A percentile compares a stretch with the other conserved stretches of the same genome.
phyloP scores from a whole-genome alignment of 2,888 invertebrate species.

The Apamea monoglypha region DNA sequence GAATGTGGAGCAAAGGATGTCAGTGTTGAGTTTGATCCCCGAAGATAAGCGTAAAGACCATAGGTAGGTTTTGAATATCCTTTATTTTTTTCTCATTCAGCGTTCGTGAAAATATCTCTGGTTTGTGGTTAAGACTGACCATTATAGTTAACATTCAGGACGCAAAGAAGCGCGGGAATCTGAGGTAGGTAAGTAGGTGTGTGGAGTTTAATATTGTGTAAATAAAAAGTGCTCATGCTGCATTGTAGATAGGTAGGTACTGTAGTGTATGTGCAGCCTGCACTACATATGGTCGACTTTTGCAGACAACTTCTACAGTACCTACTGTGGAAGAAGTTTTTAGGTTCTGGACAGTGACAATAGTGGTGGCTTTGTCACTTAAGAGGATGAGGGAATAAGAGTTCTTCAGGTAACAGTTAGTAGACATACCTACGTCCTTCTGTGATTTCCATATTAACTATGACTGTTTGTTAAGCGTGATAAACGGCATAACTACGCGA shows the following conservation, averaged over 20 bases:
- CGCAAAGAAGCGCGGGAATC: slow-evolving; percentile 19
- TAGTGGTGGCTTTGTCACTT: not conserved
- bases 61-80: slow-evolving; percentile 70
- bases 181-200: not conserved
- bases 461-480: not conserved
- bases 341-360: not conserved
- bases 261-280: too few relatives aligned
- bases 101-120: not conserved
- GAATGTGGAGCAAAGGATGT: slow-evolving; percentile 79
- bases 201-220: too few relatives aligned
- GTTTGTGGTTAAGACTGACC: not conserved
- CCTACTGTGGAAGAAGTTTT: not conserved
- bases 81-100: slow-evolving; percentile 1
- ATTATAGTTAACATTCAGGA: not conserved
- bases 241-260: not conserved
- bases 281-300: too few relatives aligned
- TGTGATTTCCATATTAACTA: not conserved
- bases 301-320: too few relatives aligned
- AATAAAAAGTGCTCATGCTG: not conserved
- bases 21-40: slow-evolving; percentile 88
- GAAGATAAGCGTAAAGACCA: slow-evolving; percentile 86
- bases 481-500: not conserved
- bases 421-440: not conserved
- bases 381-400: not conserved
- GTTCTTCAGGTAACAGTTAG: not conserved